Percentiles rank a stretch among this genome's conserved stretches.
These are phyloP conservation scores for Eretmocerus hayati DNA, from an alignment of 2,888 invertebrate species.

Conservation along the genomic window DNA sequence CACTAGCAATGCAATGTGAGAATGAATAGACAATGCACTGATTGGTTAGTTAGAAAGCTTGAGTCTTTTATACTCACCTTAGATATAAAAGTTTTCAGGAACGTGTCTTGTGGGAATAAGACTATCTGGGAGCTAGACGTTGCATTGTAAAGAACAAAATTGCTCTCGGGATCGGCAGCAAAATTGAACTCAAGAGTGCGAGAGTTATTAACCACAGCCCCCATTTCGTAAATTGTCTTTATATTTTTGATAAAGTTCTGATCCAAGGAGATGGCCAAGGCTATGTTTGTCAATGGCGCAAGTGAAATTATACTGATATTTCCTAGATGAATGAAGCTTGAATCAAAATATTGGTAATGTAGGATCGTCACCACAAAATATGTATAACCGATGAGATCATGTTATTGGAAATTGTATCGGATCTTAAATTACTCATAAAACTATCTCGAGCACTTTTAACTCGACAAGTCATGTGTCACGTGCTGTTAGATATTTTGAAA, in stretches of 20 bases:
- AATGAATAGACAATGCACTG: background rate
- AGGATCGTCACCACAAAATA: background rate
- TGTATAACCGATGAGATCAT: background rate
- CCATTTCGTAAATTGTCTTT: slow-evolving; percentile 40
- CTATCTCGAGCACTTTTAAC: no score
- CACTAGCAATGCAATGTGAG: no score
- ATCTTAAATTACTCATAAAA: no score
- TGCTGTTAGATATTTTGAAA: background rate
- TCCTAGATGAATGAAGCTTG: slow-evolving; percentile 27
- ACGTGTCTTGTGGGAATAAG: slow-evolving; percentile 51
- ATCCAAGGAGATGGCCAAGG: slow-evolving; percentile 48
- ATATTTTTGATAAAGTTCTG: slow-evolving; percentile 34
- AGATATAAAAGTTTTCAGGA: slow-evolving; percentile 21
- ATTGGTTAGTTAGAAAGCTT: background rate
- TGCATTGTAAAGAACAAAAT: slow-evolving; percentile 49
- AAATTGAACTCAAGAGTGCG: slow-evolving; percentile 55
- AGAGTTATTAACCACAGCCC: slow-evolving; percentile 33
- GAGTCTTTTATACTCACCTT: slow-evolving; percentile 27
- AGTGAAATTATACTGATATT: slow-evolving; percentile 42
- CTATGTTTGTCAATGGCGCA: slow-evolving; percentile 54
- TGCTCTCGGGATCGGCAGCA: slow-evolving; percentile 54
- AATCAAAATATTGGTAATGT: background rate
- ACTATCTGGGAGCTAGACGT: slow-evolving; percentile 34
- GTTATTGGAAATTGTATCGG: background rate
- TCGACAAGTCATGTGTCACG: background rate